phyloP scores from a whole-genome alignment of 2,113 vertebrate genomes.

The Malurus cyaneus region DNA sequence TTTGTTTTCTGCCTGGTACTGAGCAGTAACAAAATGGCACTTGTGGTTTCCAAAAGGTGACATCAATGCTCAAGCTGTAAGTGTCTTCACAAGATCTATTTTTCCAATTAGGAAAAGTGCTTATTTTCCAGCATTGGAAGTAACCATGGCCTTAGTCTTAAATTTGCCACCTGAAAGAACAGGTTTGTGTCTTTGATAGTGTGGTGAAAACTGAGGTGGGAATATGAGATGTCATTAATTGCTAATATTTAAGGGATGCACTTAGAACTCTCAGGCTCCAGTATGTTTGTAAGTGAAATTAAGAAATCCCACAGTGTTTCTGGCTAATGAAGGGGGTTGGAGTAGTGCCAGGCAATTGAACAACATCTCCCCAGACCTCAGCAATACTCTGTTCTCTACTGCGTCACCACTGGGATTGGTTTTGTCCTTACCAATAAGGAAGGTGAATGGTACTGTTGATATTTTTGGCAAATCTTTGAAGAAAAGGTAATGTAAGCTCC shows the following conservation, averaged over 20 bases:
- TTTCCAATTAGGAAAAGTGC: neutral
- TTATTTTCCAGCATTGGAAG: neutral
- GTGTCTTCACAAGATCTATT: neutral
- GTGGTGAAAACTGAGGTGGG: neutral
- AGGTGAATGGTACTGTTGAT: neutral
- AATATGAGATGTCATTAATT: neutral
- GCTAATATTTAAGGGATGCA: neutral
- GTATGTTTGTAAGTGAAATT: neutral
- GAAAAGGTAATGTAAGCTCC: neutral
- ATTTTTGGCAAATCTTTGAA: neutral
- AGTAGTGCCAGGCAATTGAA: neutral
- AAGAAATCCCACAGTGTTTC: neutral
- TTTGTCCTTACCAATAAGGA: neutral
- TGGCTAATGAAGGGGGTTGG: neutral
- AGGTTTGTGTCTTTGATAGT: neutral
- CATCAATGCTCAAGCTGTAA: neutral
- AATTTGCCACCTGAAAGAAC: neutral
- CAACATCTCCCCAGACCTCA: neutral
- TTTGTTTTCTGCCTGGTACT: neutral
- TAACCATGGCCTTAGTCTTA: neutral
- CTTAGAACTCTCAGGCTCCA: neutral
- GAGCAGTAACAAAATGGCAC: neutral
- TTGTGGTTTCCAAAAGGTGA: neutral
- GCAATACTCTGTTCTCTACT: neutral
- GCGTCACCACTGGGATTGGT: neutral